phyloP scores from a whole-genome alignment of 2,797 vertebrate species.

The Nothura maculosa region DNA sequence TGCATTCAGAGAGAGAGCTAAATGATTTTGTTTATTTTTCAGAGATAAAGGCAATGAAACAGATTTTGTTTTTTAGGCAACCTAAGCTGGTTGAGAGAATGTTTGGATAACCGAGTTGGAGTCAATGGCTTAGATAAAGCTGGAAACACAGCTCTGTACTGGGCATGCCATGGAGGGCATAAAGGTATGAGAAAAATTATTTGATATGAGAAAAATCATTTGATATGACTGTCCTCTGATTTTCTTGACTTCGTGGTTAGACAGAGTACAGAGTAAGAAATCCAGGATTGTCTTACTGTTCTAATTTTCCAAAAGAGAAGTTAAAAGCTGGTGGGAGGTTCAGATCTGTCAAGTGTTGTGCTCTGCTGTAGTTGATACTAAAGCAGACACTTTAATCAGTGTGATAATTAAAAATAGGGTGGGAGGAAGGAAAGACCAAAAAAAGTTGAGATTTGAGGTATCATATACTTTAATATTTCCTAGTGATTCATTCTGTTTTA shows the following conservation, averaged over 20 bases:
- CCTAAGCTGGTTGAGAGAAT: constrained; percentile 96
- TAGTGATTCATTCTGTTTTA: neutral
- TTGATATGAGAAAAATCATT: neutral
- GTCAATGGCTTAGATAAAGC: constrained; percentile 97
- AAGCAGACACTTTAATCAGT: neutral
- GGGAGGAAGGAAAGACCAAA: neutral
- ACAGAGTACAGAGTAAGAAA: neutral
- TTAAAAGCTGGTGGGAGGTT: neutral
- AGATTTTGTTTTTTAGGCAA: constrained; percentile 88
- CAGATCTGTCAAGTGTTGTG: neutral
- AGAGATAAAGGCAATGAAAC: neutral
- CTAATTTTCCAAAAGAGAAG: neutral
- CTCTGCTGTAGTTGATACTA: neutral
- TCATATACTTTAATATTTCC: neutral
- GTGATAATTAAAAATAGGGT: neutral
- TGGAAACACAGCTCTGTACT: constrained; percentile 97
- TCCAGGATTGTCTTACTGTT: neutral
- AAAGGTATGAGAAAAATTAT: constrained; percentile 84
- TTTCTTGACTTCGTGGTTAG: neutral
- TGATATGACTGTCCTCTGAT: neutral
- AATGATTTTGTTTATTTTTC: neutral
- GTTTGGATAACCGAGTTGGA: constrained; percentile 95
- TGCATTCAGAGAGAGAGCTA: neutral
- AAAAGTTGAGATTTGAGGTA: neutral
- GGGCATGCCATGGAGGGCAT: constrained; percentile 97